Conservation (phyloP, 2,888 invertebrate genomes). For the Deroplatys truncata region DNA sequence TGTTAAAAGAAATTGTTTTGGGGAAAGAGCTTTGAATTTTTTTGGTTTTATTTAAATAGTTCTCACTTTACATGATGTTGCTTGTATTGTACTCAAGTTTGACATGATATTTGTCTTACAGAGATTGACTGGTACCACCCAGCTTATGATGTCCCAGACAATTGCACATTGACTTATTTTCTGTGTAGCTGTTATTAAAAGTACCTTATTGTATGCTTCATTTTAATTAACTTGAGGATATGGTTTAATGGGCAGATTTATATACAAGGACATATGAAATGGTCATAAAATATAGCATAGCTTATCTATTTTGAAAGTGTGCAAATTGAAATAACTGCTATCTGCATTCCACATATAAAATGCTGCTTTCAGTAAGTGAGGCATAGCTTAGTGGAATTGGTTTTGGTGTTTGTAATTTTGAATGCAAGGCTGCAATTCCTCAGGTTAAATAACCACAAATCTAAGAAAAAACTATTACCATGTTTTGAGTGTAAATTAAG, state of each 20-base stretch:
- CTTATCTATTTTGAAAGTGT: too few relatives aligned
- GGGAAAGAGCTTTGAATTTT: not conserved
- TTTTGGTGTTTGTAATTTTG: not conserved
- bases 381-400: too few relatives aligned
- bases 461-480: too few relatives aligned
- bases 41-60: not conserved
- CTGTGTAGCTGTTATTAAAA: not conserved
- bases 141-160: not conserved
- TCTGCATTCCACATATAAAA: too few relatives aligned
- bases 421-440: not conserved
- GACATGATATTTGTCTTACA: not conserved
- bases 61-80: not conserved
- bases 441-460: not conserved
- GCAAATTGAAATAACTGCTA: too few relatives aligned
- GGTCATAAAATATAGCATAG: too few relatives aligned
- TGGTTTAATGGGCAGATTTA: not conserved
- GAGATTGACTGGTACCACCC: not conserved
- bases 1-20: not conserved
- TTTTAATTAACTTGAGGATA: not conserved
- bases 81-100: not conserved
- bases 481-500: too few relatives aligned
- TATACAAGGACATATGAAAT: not conserved
- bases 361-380: too few relatives aligned
- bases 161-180: not conserved
- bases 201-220: not conserved